Evolutionary conservation across 2,888 invertebrate genomes (phyloP).

Genomic region (Lymantria dispar): DNA sequence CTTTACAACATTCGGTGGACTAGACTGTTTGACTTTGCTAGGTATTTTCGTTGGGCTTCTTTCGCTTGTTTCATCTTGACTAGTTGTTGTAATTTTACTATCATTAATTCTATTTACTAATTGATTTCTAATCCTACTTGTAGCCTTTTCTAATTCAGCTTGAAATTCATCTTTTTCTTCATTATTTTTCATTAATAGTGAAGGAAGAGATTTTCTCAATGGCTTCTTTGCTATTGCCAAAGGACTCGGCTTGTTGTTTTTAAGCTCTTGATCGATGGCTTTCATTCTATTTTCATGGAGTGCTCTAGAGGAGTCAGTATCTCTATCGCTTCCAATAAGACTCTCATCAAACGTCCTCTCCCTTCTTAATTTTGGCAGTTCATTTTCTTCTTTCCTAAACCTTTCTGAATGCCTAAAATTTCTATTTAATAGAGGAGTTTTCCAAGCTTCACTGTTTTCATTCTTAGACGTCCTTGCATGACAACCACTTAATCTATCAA

Average conservation of each 20-base stretch:
- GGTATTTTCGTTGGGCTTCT: slow-evolving; percentile 69
- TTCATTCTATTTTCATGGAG: slow-evolving; percentile 60
- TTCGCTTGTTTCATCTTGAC: slow-evolving; percentile 53
- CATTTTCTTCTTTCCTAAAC: slow-evolving; percentile 65
- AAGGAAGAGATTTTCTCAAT: slow-evolving; percentile 80
- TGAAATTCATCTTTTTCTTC: slow-evolving; percentile 82
- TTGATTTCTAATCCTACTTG: slow-evolving; percentile 76
- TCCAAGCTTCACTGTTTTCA: slow-evolving; percentile 71
- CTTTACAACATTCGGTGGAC: slow-evolving; percentile 55
- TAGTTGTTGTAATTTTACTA: slow-evolving; percentile 76
- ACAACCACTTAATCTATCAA: slow-evolving; percentile 73
- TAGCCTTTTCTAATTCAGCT: slow-evolving; percentile 77
- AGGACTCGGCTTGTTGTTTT: slow-evolving; percentile 53
- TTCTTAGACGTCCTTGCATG: slow-evolving; percentile 74
- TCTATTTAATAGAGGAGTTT: slow-evolving; percentile 70
- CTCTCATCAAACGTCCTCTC: slow-evolving; percentile 78
- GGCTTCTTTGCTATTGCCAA: slow-evolving; percentile 62
- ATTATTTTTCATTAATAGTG: slow-evolving; percentile 74
- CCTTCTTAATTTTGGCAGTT: slow-evolving; percentile 66
- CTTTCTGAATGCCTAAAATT: slow-evolving; percentile 77
- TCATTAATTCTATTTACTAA: slow-evolving; percentile 72
- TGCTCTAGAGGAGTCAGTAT: slow-evolving; percentile 59
- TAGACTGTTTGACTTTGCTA: slow-evolving; percentile 78
- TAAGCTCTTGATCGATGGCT: slow-evolving; percentile 59
- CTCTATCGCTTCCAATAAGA: slow-evolving; percentile 58